These are phyloP conservation scores for Bathynomus jamesi DNA, from an alignment of 1,140 invertebrate species.

Conservation along the genomic window DNA sequence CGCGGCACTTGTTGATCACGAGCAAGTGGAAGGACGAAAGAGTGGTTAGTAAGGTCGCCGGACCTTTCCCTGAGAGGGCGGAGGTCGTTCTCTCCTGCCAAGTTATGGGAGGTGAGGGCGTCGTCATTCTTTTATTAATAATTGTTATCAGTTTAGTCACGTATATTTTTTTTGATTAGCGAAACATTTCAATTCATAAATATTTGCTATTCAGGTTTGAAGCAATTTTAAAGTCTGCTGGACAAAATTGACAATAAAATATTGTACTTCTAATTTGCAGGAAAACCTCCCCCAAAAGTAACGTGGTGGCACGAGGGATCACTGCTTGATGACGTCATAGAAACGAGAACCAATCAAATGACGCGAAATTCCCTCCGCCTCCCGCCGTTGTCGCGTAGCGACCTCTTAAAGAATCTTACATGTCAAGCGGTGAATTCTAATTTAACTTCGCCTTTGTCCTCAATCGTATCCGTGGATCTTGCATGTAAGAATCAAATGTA, in stretches of 20 bases:
- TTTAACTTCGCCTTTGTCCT: slow-evolving; percentile 60
- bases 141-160: neutral
- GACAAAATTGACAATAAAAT: no score
- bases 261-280: slow-evolving; percentile 16
- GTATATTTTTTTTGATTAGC: neutral
- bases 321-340: slow-evolving; percentile 40
- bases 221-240: no score
- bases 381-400: slow-evolving; percentile 60
- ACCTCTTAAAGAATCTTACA: slow-evolving; percentile 69
- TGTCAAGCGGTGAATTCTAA: slow-evolving; percentile 77
- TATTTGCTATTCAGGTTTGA: no score
- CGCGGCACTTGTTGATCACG: slow-evolving; percentile 16
- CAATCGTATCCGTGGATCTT: slow-evolving; percentile 76
- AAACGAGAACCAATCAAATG: slow-evolving; percentile 46
- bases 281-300: slow-evolving; percentile 47
- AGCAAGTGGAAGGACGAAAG: slow-evolving; percentile 52
- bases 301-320: slow-evolving; percentile 51
- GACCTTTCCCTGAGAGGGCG: slow-evolving; percentile 73
- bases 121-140: neutral
- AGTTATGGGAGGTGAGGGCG: slow-evolving; percentile 64
- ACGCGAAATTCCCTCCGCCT: slow-evolving; percentile 59
- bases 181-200: neutral
- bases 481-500: slow-evolving; percentile 60
- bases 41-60: slow-evolving; percentile 62
- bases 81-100: slow-evolving; percentile 70